Percentiles rank a stretch among this genome's conserved stretches.
phyloP scores from a whole-genome alignment of 1,140 invertebrate species.

The Scaptomyza hsui region DNA sequence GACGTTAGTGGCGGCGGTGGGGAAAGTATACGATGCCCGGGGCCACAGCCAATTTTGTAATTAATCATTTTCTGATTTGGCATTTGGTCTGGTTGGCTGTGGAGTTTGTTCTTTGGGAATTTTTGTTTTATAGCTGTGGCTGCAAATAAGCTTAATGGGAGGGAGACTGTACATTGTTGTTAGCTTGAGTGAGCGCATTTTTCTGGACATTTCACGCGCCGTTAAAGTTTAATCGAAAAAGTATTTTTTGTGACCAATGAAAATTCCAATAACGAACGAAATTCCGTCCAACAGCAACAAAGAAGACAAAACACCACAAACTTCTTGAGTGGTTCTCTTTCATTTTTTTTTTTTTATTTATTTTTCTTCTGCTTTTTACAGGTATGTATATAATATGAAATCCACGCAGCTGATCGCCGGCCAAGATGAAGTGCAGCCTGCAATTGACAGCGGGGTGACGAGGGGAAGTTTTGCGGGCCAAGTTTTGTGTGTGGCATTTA shows the following conservation, averaged over 20 bases:
- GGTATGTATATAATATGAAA: too few species aligned
- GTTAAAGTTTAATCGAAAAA: slow-evolving; percentile 82
- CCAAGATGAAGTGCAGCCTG: slow-evolving; percentile 39
- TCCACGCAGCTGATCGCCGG: neutral
- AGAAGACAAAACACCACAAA: slow-evolving; percentile 20
- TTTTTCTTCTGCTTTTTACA: neutral
- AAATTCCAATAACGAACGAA: slow-evolving; percentile 77
- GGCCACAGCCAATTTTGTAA: slow-evolving; percentile 54
- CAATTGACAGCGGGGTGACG: slow-evolving; percentile 38
- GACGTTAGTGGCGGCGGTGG: too few species aligned
- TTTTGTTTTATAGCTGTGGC: slow-evolving; percentile 24
- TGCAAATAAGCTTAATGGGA: neutral
- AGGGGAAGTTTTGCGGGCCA: slow-evolving; percentile 38
- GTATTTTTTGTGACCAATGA: slow-evolving; percentile 78
- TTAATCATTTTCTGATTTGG: slow-evolving; percentile 79
- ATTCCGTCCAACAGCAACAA: slow-evolving; percentile 56
- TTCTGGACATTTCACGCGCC: slow-evolving; percentile 69
- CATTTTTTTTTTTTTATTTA: too few species aligned
- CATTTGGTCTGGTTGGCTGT: slow-evolving; percentile 20
- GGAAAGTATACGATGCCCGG: slow-evolving; percentile 4
- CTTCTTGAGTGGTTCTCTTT: slow-evolving; percentile 61
- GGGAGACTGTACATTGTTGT: neutral
- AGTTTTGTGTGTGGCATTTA: slow-evolving; percentile 51
- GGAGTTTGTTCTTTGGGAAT: neutral
- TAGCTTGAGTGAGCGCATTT: slow-evolving; percentile 28